These are phyloP conservation scores for Leucophora obtusa DNA, from an alignment of 2,888 invertebrate species.

Conservation along the genomic window DNA sequence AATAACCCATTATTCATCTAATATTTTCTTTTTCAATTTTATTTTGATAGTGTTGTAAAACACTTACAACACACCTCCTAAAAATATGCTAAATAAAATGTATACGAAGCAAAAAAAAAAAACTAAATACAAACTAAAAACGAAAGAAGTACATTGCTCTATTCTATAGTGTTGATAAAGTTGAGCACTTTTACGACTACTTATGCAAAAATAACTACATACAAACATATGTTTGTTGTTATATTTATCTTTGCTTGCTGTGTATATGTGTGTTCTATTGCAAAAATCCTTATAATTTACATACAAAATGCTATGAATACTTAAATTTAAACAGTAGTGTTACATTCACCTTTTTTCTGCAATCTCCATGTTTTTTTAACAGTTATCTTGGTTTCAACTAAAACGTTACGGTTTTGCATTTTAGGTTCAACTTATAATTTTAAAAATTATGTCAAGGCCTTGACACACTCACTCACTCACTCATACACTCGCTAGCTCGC, in stretches of 20 bases:
- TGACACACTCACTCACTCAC: conserved; percentile 49
- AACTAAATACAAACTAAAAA: conserved; percentile 16
- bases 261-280: neutral
- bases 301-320: conserved; percentile 19
- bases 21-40: neutral
- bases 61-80: conserved; percentile 18
- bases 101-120: conserved; percentile 26
- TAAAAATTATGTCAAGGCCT: conserved; percentile 62
- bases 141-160: conserved; percentile 55
- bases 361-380: neutral
- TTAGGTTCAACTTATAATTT: conserved; percentile 44
- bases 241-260: neutral
- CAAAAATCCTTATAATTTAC: neutral
- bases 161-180: conserved; percentile 22
- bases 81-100: conserved; percentile 42
- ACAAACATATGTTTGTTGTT: neutral
- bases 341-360: conserved; percentile 57
- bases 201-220: neutral
- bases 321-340: conserved; percentile 51
- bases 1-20: conserved; percentile 4
- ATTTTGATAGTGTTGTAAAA: conserved; percentile 26
- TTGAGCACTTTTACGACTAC: conserved; percentile 19
- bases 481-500: conserved; percentile 1
- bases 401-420: conserved; percentile 38
- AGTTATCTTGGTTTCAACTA: conserved; percentile 5